Conservation (phyloP, 2,113 vertebrate species). For the Seriola dumerili region DNA sequence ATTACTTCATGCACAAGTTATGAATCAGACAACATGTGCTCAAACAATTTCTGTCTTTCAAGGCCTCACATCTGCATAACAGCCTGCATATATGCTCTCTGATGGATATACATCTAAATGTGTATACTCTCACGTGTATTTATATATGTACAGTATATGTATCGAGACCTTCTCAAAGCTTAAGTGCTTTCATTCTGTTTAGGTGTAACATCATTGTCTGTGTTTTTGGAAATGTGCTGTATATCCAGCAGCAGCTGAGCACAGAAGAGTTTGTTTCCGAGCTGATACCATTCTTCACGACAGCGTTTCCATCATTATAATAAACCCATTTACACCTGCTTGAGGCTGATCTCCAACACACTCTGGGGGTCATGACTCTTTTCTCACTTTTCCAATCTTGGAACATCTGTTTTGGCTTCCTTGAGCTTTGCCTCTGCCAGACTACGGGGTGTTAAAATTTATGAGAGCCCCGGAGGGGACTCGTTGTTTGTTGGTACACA, state of each 20-base stretch:
- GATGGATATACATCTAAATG: conserved; percentile 19
- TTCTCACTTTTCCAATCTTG: conserved; percentile 47
- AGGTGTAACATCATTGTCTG: background rate
- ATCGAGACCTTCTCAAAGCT: background rate
- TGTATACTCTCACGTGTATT: conserved; percentile 21
- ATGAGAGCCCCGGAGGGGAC: conserved; percentile 50
- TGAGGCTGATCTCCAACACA: conserved; percentile 40
- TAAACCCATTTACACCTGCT: conserved; percentile 64
- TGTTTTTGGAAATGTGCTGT: background rate
- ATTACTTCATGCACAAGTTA: conserved; percentile 67
- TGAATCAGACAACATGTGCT: conserved; percentile 69
- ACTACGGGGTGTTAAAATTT: conserved; percentile 53
- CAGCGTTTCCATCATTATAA: conserved; percentile 46
- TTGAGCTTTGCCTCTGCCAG: conserved; percentile 46
- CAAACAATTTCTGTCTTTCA: conserved; percentile 50
- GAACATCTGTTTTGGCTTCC: conserved; percentile 74
- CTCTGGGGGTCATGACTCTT: conserved; percentile 45
- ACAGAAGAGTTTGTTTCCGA: conserved; percentile 3
- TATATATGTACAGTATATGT: background rate
- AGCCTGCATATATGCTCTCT: conserved; percentile 42
- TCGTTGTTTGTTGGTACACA: conserved; percentile 60
- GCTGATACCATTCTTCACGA: background rate
- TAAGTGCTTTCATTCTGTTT: background rate
- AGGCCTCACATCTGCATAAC: conserved; percentile 64
- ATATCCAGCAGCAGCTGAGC: background rate